Evolutionary conservation across 2,113 vertebrate species (phyloP), one percentile per base, ranked within the genome.

Genomic region (Hippolais icterina): DNA sequence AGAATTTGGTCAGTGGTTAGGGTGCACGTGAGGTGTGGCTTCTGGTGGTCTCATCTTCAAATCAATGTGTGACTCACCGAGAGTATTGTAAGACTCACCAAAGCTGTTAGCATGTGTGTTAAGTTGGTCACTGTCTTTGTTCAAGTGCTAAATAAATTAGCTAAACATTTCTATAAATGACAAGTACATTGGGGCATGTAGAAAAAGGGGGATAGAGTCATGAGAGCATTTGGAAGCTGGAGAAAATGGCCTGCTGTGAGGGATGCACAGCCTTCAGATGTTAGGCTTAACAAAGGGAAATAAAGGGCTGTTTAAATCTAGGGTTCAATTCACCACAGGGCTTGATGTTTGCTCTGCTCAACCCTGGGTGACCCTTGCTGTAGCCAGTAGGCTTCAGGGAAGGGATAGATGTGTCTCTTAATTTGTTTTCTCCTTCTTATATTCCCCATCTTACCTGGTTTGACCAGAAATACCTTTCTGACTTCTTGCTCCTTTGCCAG

Each of bases 341-440:
- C 28, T 83, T 46, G 37, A n/a, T 68, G 12, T 68, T 82, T 65
- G 27, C 42, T 90, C 13, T 86, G 54, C 39, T 60, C 25, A 31
- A 28, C 42, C 24, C 17, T 46, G 14, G 61, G 41, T 83, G 31
- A 46, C 57, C 53, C 29, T 56, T 42, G 33, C 29, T 75, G 28
- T 66, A 84, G 39, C 24, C 63, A 65, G 37, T 12, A 42, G 56
- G 25, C n/a, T 83, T 57, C 50, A 72, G 54, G 19, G 27, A 63
- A 70, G 54, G 1, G 3, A 22, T 4, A 2, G 24, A 24, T 0
- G 0, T 35, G 9, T 47, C 10, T 70, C 1, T 74, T 64, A 0
- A 17, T 53, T 64, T 64, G 15, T 53, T 70, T 87, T 80, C 9
- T 76, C 22, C 77, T 74, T 50, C 29, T 78, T 18, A 52, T 75